Base-by-base conservation (phyloP, 2,888 invertebrate genomes). In the Sussaba pulchella region DNA sequence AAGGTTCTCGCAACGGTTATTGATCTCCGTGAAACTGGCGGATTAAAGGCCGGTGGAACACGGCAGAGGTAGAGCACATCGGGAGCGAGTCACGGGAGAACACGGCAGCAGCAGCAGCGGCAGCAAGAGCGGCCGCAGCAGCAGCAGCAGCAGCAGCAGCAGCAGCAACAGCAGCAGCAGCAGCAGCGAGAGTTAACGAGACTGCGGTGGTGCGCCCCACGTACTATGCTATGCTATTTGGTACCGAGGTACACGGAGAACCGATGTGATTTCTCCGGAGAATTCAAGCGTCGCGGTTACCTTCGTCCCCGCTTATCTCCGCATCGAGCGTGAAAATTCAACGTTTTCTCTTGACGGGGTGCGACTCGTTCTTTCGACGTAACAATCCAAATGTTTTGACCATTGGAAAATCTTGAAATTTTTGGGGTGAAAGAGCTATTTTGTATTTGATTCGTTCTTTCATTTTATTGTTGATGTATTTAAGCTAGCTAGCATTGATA, bases 211-310 rank as follows among this genome's bases (percentile, higher is more conserved):
- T 61, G 70, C 19, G 64, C 26, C 75, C 31, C 75, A 45, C 66
- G 71, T 79, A 74, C 69, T 47, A 39, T 39, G 39, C 39, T 19
- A 39, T 14, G 2, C 74, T 80, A 75, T 71, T 70, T 61, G 26
- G 77, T 67, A 75, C 70, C 63, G 41, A 59, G 61, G 71, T 74
- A 74, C 26, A 69, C 61, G 54, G n/a, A 41, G 45, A 72, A 61
- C 66, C 74, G 54, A 74, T 79, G 83, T 85, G 83, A 85, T 85
- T 85, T 85, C 85, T 85, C 85, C 72, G 26, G 85, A 83, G 85
- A 84, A 78, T 79, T 77, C 81, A 78, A 78, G 82, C 84, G 84
- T 81, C 71, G 67, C 83, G 80, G 82, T 81, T 74, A 81, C 81
- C 73, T 78, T 74, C 70, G 54, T 47, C 41, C 57, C 43, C 59